Base-by-base conservation (phyloP, 2,888 invertebrate genomes). In the Noctua pronuba region DNA sequence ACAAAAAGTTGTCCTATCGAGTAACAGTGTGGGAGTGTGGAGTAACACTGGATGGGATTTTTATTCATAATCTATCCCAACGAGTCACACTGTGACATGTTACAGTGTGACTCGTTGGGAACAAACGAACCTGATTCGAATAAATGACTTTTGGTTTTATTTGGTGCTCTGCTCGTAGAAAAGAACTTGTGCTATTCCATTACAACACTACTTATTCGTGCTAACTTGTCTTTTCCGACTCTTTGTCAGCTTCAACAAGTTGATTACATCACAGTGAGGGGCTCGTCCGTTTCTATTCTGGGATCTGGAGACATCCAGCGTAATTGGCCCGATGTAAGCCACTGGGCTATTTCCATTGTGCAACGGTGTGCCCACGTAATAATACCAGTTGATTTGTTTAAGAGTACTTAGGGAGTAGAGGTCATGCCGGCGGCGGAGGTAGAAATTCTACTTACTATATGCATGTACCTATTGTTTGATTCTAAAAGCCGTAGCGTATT, bases 231-330 rank as follows among this genome's bases (percentile, higher is more conserved):
- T 68, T 41, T 69, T 65, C 60, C 73, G 70, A 85, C 68, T 85
- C 84, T 86, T 71, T 86, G 86, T 58, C 28, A 75, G 68, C 24
- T 58, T 69, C 41, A 80, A 84, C 82, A 75, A 80, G 67, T 69
- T 69, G 76, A 84, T 88, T 76, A 77, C 73, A 83, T 75, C 80
- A 79, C 78, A 77, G 66, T 80, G 83, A 87, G 92, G 92, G 92
- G 92, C 92, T 92, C 90, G 92, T 70, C 91, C 75, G 80, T 74
- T 86, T 73, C 90, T 92, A 93, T 92, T 89, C 81, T 89, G 91
- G 90, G 92, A 79, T 49, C 75, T 77, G 82, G 84, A 83, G 87
- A 85, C 89, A 89, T 87, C 86, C 66, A 87, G 82, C 82, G 89
- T 91, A 90, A 92, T 92, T 88, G 91, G 80, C 79, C 69, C 79